These are phyloP conservation scores for Acleris emargana DNA, from an alignment of 2,888 invertebrate species.

Conservation along the genomic window DNA sequence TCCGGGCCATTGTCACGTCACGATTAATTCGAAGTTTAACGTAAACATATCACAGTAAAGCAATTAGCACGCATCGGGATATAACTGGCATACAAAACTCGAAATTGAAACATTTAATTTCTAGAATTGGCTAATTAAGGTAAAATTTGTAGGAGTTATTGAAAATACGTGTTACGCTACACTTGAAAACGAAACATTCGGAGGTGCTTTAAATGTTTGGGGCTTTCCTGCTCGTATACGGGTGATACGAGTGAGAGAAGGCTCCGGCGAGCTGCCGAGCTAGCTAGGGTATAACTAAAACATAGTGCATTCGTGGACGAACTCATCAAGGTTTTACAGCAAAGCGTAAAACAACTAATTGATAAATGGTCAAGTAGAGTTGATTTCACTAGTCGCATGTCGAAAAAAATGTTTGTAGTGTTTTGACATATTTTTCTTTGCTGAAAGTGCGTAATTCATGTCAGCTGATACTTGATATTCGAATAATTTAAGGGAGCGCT, in stretches of 20 bases:
- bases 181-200: conserved; percentile 47
- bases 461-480: conserved; percentile 79
- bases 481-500: conserved; percentile 63
- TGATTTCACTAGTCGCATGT: conserved; percentile 84
- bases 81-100: conserved; percentile 59
- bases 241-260: conserved; percentile 69
- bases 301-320: conserved; percentile 79
- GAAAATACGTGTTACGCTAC: conserved; percentile 60
- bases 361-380: conserved; percentile 83
- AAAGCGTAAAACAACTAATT: conserved; percentile 70
- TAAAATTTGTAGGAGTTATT: conserved; percentile 65
- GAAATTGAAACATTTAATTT: conserved; percentile 65
- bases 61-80: conserved; percentile 56
- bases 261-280: conserved; percentile 53
- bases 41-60: conserved; percentile 55
- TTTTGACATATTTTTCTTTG: conserved; percentile 85
- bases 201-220: conserved; percentile 17
- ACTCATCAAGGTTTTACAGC: conserved; percentile 74
- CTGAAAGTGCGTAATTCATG: conserved; percentile 85
- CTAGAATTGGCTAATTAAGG: conserved; percentile 73
- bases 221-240: conserved; percentile 72
- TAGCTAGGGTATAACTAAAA: conserved; percentile 76
- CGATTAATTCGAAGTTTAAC: conserved; percentile 7
- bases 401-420: conserved; percentile 83
- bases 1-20: conserved; percentile 9